phyloP scores from a whole-genome alignment of 2,888 invertebrate genomes.

The Drosophila algonquin region DNA sequence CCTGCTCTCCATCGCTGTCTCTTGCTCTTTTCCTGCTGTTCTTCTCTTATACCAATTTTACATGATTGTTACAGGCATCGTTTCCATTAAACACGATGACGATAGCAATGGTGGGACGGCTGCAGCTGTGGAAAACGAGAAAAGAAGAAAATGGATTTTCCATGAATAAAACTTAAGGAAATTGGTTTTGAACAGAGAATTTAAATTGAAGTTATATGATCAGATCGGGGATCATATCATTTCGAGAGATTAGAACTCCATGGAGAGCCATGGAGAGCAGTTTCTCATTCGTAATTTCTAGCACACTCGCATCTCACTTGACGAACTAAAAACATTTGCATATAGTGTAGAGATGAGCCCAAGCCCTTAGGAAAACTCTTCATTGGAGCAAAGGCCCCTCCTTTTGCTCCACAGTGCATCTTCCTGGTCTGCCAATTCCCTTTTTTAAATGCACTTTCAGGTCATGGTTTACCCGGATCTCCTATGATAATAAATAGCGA shows the following conservation, averaged over 20 bases:
- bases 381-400: no score
- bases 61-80: constrained; percentile 69
- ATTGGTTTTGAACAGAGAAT: constrained; percentile 4
- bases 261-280: not conserved
- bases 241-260: not conserved
- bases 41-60: constrained; percentile 58
- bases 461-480: not conserved
- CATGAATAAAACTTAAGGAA: constrained; percentile 31
- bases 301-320: no score
- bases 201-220: not conserved
- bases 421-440: not conserved
- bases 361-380: not conserved
- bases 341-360: no score
- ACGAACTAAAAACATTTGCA: no score
- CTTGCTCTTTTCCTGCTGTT: constrained; percentile 26
- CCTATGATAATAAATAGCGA: not conserved
- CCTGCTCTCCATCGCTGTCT: constrained; percentile 13
- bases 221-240: not conserved
- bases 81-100: constrained; percentile 54
- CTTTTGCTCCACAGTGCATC: not conserved
- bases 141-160: constrained; percentile 26
- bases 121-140: constrained; percentile 14
- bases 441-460: not conserved
- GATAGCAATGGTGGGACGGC: constrained; percentile 10
- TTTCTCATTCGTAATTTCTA: no score